A percentile compares a stretch with the other conserved stretches of the same genome.
These are phyloP conservation scores for Phyllotreta striolata DNA, from an alignment of 2,888 invertebrate species.

Conservation along the genomic window DNA sequence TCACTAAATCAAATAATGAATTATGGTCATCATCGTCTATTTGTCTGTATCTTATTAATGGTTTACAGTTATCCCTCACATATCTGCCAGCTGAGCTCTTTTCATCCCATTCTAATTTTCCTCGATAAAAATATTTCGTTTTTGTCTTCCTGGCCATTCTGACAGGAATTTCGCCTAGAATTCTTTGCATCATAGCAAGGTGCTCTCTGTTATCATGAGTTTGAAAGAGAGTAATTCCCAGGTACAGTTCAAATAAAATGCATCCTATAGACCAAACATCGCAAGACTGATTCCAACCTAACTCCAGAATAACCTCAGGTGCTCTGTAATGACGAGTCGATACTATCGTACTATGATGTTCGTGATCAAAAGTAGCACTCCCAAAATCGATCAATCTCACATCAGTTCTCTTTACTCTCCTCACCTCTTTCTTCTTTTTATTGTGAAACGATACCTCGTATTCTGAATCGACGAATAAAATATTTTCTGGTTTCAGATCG, in stretches of 20 bases:
- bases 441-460: constrained; percentile 79
- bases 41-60: constrained; percentile 87
- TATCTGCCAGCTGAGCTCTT: constrained; percentile 96
- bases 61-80: constrained; percentile 97
- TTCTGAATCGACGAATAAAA: constrained; percentile 95
- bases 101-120: constrained; percentile 97
- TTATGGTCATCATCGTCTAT: constrained; percentile 90
- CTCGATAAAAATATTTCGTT: constrained; percentile 98
- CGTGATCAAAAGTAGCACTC: constrained; percentile 99
- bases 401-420: constrained; percentile 90
- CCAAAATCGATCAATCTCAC: constrained; percentile 99
- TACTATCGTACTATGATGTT: constrained; percentile 99
- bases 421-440: constrained; percentile 86
- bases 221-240: constrained; percentile 98
- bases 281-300: constrained; percentile 99
- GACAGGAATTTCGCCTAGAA: constrained; percentile 94
- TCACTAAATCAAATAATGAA: constrained; percentile 92
- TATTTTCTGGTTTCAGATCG: constrained; percentile 99
- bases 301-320: constrained; percentile 97
- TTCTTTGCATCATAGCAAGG: constrained; percentile 99
- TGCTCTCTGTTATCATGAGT: constrained; percentile 99
- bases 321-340: constrained; percentile 98
- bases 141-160: constrained; percentile 90
- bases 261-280: constrained; percentile 99
- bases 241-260: constrained; percentile 98